A percentile compares a stretch with the other conserved stretches of the same genome.
Evolutionary conservation across 2,113 vertebrate genomes (phyloP).

Genomic region (Camelus dromedarius): DNA sequence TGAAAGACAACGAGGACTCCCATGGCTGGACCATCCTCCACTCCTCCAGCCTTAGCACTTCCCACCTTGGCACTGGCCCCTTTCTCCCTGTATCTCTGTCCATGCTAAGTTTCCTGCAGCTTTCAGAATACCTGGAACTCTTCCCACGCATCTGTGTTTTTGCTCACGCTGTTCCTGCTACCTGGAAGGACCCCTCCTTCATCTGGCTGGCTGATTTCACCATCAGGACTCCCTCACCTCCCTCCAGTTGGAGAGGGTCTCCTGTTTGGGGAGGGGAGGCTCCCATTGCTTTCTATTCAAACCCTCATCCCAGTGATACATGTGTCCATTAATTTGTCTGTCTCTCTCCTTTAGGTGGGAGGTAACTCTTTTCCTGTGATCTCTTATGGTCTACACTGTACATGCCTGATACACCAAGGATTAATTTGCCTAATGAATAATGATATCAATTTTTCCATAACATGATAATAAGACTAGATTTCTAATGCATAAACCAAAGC

Average conservation of each 20-base stretch:
- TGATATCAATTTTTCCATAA: background rate
- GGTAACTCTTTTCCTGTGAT: background rate
- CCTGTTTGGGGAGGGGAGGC: background rate
- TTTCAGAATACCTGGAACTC: background rate
- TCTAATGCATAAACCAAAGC: conserved; percentile 33
- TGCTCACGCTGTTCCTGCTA: background rate
- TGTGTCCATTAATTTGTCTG: background rate
- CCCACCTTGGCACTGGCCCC: background rate
- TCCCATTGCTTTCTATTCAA: background rate
- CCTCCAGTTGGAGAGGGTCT: background rate
- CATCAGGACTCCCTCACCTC: background rate
- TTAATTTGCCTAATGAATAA: background rate
- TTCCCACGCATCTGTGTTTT: background rate
- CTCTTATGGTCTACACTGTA: background rate
- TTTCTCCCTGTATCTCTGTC: background rate
- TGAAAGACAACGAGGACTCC: background rate
- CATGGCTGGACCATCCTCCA: background rate
- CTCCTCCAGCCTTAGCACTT: background rate
- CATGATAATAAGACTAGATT: conserved; percentile 16
- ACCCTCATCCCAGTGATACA: background rate
- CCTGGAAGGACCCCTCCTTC: background rate
- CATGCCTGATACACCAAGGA: background rate
- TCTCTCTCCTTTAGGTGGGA: background rate
- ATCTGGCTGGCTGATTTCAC: background rate
- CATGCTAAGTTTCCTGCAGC: background rate